Base-by-base conservation (phyloP, 1,140 invertebrate genomes). In the Lamellibrachia luymesi region DNA sequence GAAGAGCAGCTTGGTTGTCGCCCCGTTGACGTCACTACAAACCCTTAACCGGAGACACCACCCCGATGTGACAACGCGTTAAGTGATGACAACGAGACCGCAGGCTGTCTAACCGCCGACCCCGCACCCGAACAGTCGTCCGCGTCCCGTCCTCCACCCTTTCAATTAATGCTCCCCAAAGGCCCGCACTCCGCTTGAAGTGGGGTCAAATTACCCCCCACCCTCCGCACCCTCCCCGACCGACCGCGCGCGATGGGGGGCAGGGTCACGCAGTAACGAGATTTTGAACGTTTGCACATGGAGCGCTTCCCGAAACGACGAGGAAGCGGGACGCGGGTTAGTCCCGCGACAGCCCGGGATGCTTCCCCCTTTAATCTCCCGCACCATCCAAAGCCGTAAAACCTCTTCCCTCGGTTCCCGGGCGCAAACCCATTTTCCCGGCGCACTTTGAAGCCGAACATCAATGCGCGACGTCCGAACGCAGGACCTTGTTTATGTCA, bases 201-300 rank as follows among this genome's bases (percentile, higher is more conserved):
- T 80, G 64, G 64, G 13, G 64, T 80, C 64, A 80, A 22, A 2
- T 80, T 80, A 22, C 64, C 13, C 64, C 64, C 17, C 13, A 22
- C 6, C 25, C 17, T 22, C 64, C 64, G 64, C 64, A 80, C 64
- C 64, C 64, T 80, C 13, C 64, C 64, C 64, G 64, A 22, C 64
- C 64, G 17, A 80, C 64, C 64, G 64, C 64, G 64, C 64, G 8
- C 64, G 17, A 22, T 22, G 64, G 64, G 64, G 25, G 64, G 64
- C 8, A 10, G 64, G 64, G 64, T 80, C 8, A 80, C 64, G 64
- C 64, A 10, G 64, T 80, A 80, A 80, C 64, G 64, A 80, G 64
- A 80, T 80, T 80, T 80, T 80, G 64, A 80, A 80, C 64, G 64
- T 80, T 80, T 22, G 64, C 64, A 80, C 64, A 80, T 80, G 64